Evolutionary conservation across 2,797 vertebrate genomes (phyloP), one percentile per base, ranked within the genome.

Genomic region (Lutra lutra): DNA sequence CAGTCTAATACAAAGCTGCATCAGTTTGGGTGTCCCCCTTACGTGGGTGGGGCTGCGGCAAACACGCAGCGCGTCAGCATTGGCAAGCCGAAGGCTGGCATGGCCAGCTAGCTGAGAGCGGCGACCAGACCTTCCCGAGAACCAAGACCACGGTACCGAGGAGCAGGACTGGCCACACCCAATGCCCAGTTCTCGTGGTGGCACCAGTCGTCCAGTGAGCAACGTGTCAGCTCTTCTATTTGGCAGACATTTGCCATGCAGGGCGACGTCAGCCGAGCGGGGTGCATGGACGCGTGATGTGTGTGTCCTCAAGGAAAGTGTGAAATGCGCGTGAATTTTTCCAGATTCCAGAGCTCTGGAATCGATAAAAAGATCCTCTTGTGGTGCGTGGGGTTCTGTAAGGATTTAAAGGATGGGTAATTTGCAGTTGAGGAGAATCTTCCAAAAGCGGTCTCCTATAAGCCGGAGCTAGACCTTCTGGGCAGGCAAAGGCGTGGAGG

Each of bases 351-450:
- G 35, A 20, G 3, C 0, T 2, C 40, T 18, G 7, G 72, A 29
- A 12, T 4, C 20, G 0, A 4, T 2, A 11, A 43, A 21, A 23
- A n/a, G n/a, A 38, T 8, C 7, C 10, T 1, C 13, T 13, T 6
- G 5, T 3, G 1, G 18, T 4, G 25, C 0, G 0, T 0, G 14
- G 0, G 4, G 11, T 38, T 38, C 4, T 23, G 13, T 43, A 35
- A 83, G 73, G 35, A 64, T 58, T 10, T 48, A 43, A 75, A 70
- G 62, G 12, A 18, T 43, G 82, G 32, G 7, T 27, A 35, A 70
- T 17, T 58, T 40, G 8, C 5, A 40, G 21, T 11, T 4, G 27
- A 20, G 12, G 8, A 3, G 66, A 35, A 15, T 25, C 51, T 89
- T 82, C 9, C 13, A 18, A 18, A 73, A n/a, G 23, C 21, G 4